These are phyloP conservation scores for Nephrotoma appendiculata DNA, from an alignment of 2,888 invertebrate genomes.

Conservation along the genomic window DNA sequence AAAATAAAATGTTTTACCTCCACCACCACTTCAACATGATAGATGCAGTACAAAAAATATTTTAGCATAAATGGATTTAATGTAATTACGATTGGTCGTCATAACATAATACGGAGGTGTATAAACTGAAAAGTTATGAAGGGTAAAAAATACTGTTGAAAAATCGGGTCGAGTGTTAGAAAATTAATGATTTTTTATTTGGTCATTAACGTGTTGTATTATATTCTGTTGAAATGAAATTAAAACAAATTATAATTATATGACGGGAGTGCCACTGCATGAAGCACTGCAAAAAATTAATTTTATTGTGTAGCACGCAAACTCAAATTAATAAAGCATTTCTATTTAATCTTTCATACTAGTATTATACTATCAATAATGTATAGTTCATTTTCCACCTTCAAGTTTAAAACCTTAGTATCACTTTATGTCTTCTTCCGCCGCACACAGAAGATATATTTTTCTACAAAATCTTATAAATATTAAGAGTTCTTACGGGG, in stretches of 20 bases:
- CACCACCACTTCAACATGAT: neutral
- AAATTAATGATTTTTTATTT: neutral
- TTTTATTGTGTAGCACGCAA: too few species aligned
- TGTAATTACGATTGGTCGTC: neutral
- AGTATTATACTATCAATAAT: too few species aligned
- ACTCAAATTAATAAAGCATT: too few species aligned
- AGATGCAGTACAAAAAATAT: neutral
- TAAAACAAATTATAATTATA: neutral
- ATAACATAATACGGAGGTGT: neutral
- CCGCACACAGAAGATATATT: too few species aligned
- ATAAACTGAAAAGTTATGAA: neutral
- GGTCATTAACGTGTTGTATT: neutral
- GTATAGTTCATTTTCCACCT: too few species aligned
- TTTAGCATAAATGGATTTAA: neutral
- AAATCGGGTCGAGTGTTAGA: neutral
- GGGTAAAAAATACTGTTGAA: neutral
- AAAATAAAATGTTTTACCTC: neutral
- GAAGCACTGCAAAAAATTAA: neutral
- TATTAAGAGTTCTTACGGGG: neutral
- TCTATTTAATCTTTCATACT: too few species aligned
- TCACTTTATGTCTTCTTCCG: too few species aligned
- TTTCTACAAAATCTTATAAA: neutral
- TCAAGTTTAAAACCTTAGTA: too few species aligned
- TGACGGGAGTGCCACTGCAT: neutral
- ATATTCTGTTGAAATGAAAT: neutral